Base-by-base conservation (phyloP, 2,888 invertebrate genomes). In the Camptogramma bilineatum region DNA sequence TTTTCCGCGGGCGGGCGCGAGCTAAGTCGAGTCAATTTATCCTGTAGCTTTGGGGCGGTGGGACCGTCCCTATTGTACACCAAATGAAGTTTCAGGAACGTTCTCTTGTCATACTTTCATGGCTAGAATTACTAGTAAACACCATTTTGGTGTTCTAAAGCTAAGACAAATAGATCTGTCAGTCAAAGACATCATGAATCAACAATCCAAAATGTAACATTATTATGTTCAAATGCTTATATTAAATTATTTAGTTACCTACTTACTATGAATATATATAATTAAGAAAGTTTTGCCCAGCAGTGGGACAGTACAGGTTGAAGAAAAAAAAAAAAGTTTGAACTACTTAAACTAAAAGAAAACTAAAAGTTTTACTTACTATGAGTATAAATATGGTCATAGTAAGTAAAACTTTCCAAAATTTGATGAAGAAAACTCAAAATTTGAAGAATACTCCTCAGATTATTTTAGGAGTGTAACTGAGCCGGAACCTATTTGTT, bases 401-500 rank as follows among this genome's bases (percentile, higher is more conserved):
- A n/a, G 10, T 34, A 34, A 9, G 34, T 10, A 4, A 4, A 10
- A 10, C 34, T 34, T 34, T 21, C 21, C 21, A 3, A 21, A 21
- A 21, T 21, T 21, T 21, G 2, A 31, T 9, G 8, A 10, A 13
- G 34, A 13, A 39, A 42, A 42, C 21, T 28, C 17, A 19, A n/a
- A 19, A 3, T 48, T 17, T 17, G 10, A n/a, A 55, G 16, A 54
- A 31, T 47, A 47, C 28, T 18, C n/a, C 17, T 39, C 9, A 39
- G 34, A 34, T 56, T 46, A n/a, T n/a, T n/a, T n/a, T n/a, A 21
- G n/a, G 48, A 39, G 48, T 39, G 10, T 48, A 83, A 80, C 84
- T 86, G 84, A 83, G 87, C 85, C 90, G 89, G 87, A 90, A 90
- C 88, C 82, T 91, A 90, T 91, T 91, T 88, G 91, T 89, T 88